Percentiles rank a stretch among this genome's conserved stretches.
phyloP scores from a whole-genome alignment of 2,797 vertebrate genomes.

The Margarornis squamiger region DNA sequence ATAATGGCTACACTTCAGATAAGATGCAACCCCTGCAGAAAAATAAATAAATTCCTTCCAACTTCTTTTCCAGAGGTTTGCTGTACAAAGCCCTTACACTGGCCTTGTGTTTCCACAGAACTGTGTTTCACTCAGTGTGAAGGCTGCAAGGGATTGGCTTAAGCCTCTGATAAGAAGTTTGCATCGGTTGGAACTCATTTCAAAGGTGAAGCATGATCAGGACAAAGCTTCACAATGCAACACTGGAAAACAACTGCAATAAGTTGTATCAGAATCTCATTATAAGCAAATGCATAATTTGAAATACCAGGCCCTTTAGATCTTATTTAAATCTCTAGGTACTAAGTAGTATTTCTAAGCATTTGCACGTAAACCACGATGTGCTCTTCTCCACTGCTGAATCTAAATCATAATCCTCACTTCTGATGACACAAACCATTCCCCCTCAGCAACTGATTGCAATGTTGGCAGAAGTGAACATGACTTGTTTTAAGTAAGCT shows the following conservation, averaged over 20 bases:
- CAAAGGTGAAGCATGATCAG: background rate
- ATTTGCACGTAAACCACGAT: background rate
- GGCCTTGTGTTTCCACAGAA: background rate
- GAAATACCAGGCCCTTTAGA: background rate
- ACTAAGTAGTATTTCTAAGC: background rate
- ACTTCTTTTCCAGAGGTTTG: background rate
- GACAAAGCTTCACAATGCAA: background rate
- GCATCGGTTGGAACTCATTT: background rate
- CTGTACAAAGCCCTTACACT: background rate
- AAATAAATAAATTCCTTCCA: background rate
- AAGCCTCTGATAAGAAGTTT: background rate
- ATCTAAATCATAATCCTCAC: background rate
- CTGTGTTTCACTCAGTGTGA: background rate
- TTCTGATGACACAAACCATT: background rate
- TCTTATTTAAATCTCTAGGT: background rate
- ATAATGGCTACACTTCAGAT: background rate
- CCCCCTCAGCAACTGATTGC: background rate
- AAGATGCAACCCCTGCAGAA: background rate
- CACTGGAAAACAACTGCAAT: background rate
- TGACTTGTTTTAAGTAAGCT: background rate
- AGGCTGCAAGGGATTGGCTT: background rate
- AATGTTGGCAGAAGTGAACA: background rate
- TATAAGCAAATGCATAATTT: background rate
- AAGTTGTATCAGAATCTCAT: background rate
- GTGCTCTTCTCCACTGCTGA: background rate